Conservation (phyloP, 2,888 invertebrate genomes). For the Ecliptopera silaceata region DNA sequence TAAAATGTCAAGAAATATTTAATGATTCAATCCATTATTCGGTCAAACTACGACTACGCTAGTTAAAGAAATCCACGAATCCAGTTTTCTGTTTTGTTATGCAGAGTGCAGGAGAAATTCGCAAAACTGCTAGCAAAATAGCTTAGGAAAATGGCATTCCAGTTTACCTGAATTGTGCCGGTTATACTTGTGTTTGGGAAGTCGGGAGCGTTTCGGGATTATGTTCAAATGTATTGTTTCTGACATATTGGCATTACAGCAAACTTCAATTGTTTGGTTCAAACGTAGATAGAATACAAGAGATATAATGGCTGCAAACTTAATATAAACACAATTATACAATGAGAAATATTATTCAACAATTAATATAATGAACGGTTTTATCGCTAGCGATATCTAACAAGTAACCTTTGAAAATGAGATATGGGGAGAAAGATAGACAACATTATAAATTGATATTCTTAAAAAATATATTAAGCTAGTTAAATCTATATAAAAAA, state of each 20-base stretch:
- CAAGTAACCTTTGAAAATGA: no score
- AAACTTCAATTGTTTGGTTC: not conserved
- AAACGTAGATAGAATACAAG: no score
- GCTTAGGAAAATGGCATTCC: conserved; percentile 10
- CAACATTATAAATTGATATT: no score
- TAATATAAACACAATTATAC: no score
- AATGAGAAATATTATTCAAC: no score
- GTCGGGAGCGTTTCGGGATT: not conserved
- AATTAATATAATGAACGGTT: no score
- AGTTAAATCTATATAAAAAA: no score
- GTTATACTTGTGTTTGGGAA: not conserved
- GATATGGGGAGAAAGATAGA: no score
- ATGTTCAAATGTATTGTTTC: not conserved
- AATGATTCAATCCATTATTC: not conserved
- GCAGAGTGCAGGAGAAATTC: conserved; percentile 14
- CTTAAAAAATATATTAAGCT: no score
- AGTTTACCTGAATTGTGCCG: conserved; percentile 11
- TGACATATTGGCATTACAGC: not conserved
- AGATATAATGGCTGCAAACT: no score
- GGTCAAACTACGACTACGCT: not conserved
- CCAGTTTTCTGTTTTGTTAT: conserved; percentile 24
- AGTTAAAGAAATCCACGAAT: not conserved
- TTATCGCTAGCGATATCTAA: no score
- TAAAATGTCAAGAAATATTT: no score
- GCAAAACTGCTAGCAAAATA: conserved; percentile 10